A percentile compares a stretch with the other conserved stretches of the same genome.
These are phyloP conservation scores for Itoplectis maculator DNA, from an alignment of 2,888 invertebrate species.

Conservation along the genomic window DNA sequence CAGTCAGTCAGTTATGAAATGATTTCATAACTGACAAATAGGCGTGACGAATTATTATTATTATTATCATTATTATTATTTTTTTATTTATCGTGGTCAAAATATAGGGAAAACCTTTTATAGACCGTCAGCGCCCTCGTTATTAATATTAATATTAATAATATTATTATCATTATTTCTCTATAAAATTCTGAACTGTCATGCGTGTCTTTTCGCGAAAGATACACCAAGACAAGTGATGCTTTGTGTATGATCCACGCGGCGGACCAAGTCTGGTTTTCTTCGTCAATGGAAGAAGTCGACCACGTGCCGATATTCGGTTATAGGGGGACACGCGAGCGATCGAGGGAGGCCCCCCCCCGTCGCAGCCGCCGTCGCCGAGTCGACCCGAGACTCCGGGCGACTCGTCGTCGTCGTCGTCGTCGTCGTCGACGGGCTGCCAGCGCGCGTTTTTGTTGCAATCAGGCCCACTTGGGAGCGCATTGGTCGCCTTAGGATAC, in stretches of 20 bases:
- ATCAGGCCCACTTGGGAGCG: conserved; percentile 69
- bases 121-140: too few species aligned
- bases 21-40: too few species aligned
- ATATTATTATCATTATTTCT: not conserved
- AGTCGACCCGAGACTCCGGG: conserved; percentile 3
- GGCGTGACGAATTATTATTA: too few species aligned
- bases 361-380: conserved; percentile 22
- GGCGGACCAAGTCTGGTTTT: conserved; percentile 28
- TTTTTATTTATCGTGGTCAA: too few species aligned
- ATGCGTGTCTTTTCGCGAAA: not conserved
- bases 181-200: not conserved
- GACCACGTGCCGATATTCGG: conserved; percentile 67
- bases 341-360: conserved; percentile 8
- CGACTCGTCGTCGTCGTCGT: conserved; percentile 31
- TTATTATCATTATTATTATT: too few species aligned
- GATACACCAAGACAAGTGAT: too few species aligned
- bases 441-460: conserved; percentile 68
- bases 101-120: too few species aligned
- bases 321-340: conserved; percentile 12
- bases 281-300: conserved; percentile 66
- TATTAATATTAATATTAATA: too few species aligned
- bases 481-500: conserved; percentile 68
- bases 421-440: conserved; percentile 29
- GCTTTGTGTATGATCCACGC: conserved; percentile 17
- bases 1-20: too few species aligned